These are phyloP conservation scores for Melangyna quadrimaculata DNA, from an alignment of 2,888 invertebrate genomes.

Conservation along the genomic window DNA sequence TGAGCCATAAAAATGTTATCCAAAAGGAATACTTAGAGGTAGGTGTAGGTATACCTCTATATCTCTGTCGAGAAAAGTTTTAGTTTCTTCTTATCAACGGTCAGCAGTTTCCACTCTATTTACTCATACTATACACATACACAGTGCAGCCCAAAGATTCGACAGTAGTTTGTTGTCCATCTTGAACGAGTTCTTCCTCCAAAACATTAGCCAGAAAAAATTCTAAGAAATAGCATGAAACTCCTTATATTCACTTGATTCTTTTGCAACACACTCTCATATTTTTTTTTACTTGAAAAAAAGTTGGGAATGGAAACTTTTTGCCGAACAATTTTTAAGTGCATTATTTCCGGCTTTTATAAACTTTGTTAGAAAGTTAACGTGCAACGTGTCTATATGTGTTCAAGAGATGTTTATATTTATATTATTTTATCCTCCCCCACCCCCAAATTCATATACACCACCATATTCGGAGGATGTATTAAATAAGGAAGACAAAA, in stretches of 20 bases:
- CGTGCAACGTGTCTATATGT: constrained; percentile 20
- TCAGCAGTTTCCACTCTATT: constrained; percentile 72
- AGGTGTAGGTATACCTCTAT: not conserved
- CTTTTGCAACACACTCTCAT: constrained; percentile 21
- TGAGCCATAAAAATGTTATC: constrained; percentile 6
- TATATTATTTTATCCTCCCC: constrained; percentile 44
- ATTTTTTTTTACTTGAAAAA: constrained; percentile 27
- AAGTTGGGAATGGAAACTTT: constrained; percentile 50
- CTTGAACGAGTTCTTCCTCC: not conserved
- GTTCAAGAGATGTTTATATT: constrained; percentile 55
- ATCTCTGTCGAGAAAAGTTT: constrained; percentile 66
- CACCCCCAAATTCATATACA: not conserved
- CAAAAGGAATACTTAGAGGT: constrained; percentile 36
- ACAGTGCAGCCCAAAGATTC: constrained; percentile 17
- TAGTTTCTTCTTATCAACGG: constrained; percentile 67
- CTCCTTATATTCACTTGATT: constrained; percentile 1
- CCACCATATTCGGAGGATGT: constrained; percentile 18
- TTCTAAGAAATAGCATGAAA: constrained; percentile 2
- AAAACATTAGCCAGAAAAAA: not conserved
- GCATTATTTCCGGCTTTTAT: constrained; percentile 77
- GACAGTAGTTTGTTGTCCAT: not conserved
- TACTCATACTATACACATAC: constrained; percentile 34
- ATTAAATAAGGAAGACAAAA: constrained; percentile 40
- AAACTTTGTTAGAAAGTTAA: constrained; percentile 73
- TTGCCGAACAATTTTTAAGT: constrained; percentile 73